Percentiles rank a stretch among this genome's conserved stretches.
phyloP scores from a whole-genome alignment of 2,113 vertebrate genomes.

The Tachuris rubrigastra region DNA sequence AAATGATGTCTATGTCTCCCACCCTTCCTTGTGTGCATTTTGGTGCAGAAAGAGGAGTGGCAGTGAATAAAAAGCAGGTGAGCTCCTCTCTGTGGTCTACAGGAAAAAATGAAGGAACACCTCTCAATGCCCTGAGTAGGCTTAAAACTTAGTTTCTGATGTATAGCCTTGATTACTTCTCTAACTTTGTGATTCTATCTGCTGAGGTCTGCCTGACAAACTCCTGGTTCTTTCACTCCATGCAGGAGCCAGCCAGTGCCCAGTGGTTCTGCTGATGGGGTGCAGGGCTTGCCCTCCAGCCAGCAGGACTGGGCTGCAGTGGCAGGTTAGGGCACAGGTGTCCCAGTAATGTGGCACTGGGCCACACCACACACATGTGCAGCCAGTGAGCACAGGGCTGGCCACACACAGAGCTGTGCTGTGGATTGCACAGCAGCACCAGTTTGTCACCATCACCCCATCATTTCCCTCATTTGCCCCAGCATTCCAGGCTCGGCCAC shows the following conservation, averaged over 20 bases:
- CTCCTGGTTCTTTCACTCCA: accelerated
- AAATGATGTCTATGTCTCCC: neutral
- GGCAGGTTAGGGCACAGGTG: neutral
- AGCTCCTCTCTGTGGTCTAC: neutral
- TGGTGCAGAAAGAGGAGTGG: neutral
- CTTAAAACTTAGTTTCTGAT: neutral
- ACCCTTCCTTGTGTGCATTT: neutral
- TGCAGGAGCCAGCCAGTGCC: accelerated
- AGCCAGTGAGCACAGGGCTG: accelerated
- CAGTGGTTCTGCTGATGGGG: accelerated
- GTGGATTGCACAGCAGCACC: accelerated
- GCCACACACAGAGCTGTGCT: neutral
- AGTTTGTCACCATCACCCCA: neutral
- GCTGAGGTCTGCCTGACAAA: accelerated
- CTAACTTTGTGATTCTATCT: neutral
- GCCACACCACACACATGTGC: accelerated
- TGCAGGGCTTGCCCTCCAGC: neutral
- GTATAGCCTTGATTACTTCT: neutral
- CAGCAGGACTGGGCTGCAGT: accelerated
- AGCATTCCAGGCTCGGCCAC: accelerated
- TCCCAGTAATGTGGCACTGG: accelerated
- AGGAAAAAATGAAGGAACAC: neutral
- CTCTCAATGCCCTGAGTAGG: neutral
- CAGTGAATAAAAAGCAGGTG: neutral
- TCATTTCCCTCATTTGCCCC: neutral